Percentiles rank a stretch among this genome's conserved stretches.
Conservation (phyloP, 2,113 vertebrate genomes). For the Sarotherodon lohbergeri region DNA sequence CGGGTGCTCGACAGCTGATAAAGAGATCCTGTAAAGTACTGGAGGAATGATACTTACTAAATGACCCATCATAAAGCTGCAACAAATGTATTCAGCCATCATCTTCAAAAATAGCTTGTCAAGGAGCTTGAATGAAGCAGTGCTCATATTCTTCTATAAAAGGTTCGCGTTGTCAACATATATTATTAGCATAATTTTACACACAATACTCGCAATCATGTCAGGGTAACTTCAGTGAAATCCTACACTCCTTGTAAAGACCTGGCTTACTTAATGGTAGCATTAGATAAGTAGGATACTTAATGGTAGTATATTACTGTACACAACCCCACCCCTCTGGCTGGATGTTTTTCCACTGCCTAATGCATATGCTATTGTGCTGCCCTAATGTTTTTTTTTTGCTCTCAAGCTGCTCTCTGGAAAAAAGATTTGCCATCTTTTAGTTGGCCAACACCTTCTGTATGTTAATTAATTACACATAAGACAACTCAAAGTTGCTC, state of each 20-base stretch:
- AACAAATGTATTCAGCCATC: slow-evolving; percentile 38
- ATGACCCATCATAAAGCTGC: slow-evolving; percentile 47
- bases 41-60: slow-evolving; percentile 54
- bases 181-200: slow-evolving; percentile 23
- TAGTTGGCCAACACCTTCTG: background rate
- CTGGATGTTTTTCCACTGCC: slow-evolving; percentile 32
- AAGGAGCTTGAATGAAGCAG: background rate
- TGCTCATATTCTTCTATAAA: background rate
- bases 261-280: slow-evolving; percentile 29
- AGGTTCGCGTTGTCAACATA: background rate
- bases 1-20: slow-evolving; percentile 45
- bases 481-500: background rate
- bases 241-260: slow-evolving; percentile 3
- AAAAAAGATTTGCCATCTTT: slow-evolving; percentile 15
- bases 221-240: slow-evolving; percentile 23
- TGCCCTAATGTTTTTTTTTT: slow-evolving; percentile 32
- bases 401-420: background rate
- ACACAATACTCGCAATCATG: background rate
- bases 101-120: slow-evolving; percentile 24
- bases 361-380: slow-evolving; percentile 36
- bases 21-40: slow-evolving; percentile 43
- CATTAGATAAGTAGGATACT: slow-evolving; percentile 36
- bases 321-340: slow-evolving; percentile 14
- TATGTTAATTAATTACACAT: slow-evolving; percentile 3
- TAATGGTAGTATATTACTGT: slow-evolving; percentile 39